Evolutionary conservation across 1,140 invertebrate genomes (phyloP).

Genomic region (Telenomus remus): DNA sequence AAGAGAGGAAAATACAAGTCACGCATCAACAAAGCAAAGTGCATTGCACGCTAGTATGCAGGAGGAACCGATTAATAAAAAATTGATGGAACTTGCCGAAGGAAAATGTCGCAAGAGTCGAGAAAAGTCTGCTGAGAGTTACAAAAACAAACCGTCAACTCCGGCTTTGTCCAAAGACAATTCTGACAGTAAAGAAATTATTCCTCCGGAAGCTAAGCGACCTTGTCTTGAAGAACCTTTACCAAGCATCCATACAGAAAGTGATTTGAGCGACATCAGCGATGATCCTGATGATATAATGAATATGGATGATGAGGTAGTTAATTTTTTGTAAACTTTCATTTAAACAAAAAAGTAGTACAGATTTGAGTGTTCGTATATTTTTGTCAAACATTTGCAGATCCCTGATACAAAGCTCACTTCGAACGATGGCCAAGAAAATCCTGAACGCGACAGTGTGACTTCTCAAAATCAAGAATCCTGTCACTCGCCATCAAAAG

Average conservation of each 20-base stretch:
- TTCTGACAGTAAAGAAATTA: conserved; percentile 68
- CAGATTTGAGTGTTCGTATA: too few species aligned
- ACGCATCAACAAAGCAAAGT: conserved; percentile 67
- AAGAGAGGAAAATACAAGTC: conserved; percentile 64
- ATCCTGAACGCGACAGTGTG: conserved; percentile 42
- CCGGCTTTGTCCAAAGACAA: conserved; percentile 64
- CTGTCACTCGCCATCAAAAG: conserved; percentile 54
- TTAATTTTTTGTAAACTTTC: too few species aligned
- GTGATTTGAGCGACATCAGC: conserved; percentile 89
- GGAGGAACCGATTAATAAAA: conserved; percentile 74
- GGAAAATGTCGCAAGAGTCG: conserved; percentile 67
- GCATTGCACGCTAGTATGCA: conserved; percentile 72
- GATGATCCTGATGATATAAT: conserved; percentile 91
- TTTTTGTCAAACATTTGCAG: too few species aligned
- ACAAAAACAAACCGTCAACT: conserved; percentile 61
- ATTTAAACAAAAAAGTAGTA: too few species aligned
- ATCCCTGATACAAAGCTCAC: conserved; percentile 37
- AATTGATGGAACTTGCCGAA: conserved; percentile 73
- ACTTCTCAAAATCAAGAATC: conserved; percentile 57
- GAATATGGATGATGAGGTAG: conserved; percentile 82
- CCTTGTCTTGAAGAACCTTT: conserved; percentile 73
- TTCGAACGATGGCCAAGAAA: conserved; percentile 36
- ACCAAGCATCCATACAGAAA: conserved; percentile 78
- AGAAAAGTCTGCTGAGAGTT: conserved; percentile 70
- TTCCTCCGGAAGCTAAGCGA: conserved; percentile 75